Conservation (phyloP, 2,113 vertebrate species). For the Butastur rufipennis region DNA sequence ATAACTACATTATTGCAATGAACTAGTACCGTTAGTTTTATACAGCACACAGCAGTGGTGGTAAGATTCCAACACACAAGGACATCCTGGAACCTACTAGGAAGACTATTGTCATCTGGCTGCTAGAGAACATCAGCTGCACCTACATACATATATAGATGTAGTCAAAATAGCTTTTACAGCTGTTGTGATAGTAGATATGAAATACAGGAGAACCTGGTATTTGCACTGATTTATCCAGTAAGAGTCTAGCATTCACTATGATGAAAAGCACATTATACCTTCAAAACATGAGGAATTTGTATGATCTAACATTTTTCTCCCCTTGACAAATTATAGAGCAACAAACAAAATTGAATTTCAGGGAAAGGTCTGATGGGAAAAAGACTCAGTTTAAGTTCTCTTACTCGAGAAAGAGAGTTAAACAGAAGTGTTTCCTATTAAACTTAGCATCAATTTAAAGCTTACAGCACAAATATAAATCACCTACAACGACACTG, state of each 20-base stretch:
- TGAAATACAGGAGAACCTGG: background rate
- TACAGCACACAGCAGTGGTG: background rate
- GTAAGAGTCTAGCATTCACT: background rate
- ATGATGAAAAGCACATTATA: background rate
- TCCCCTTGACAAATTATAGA: background rate
- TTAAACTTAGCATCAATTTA: background rate
- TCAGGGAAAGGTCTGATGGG: background rate
- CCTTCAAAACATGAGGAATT: background rate
- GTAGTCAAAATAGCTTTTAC: background rate
- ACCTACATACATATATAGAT: background rate
- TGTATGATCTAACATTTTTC: background rate
- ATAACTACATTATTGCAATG: background rate
- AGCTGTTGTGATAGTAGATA: background rate
- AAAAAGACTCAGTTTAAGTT: background rate
- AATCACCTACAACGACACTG: accelerated
- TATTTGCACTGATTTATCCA: background rate
- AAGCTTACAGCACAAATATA: background rate
- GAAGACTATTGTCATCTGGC: background rate
- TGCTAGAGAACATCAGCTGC: background rate
- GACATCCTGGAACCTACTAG: background rate
- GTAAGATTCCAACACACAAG: background rate
- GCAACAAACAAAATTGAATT: background rate
- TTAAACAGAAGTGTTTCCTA: background rate
- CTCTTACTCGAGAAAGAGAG: background rate
- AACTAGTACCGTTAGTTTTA: background rate